These are phyloP conservation scores for Polymixis lichenea DNA, from an alignment of 2,888 invertebrate species.

Conservation along the genomic window DNA sequence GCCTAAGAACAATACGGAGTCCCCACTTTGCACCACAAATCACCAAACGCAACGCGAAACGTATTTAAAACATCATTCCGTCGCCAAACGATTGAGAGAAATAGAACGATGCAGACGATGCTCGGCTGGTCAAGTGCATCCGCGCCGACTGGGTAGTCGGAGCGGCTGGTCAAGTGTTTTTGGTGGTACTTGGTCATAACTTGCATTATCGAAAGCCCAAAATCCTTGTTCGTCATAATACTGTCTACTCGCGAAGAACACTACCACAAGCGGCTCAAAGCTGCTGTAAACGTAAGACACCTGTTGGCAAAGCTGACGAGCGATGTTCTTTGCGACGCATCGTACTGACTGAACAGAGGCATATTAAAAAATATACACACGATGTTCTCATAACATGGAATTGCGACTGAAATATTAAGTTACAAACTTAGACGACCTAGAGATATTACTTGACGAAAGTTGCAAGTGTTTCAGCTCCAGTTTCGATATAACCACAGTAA, in stretches of 20 bases:
- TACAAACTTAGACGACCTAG: not conserved
- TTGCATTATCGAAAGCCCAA: conserved; percentile 3
- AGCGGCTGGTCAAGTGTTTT: not conserved
- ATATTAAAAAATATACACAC: not conserved
- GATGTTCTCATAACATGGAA: not conserved
- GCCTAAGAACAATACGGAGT: conserved; percentile 5
- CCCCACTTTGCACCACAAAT: not conserved
- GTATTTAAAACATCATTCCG: not conserved
- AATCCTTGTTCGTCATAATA: not conserved
- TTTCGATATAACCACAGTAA: not conserved
- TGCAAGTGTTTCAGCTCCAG: conserved; percentile 1
- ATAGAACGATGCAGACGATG: not conserved
- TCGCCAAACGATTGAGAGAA: not conserved
- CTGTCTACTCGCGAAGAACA: not conserved
- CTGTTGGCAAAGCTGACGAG: not conserved
- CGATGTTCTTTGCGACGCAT: not conserved
- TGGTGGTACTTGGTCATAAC: not conserved
- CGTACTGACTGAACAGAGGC: not conserved
- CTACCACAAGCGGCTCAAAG: not conserved
- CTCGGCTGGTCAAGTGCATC: not conserved
- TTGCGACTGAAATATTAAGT: conserved; percentile 3
- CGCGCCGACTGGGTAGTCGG: not conserved
- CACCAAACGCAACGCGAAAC: not conserved
- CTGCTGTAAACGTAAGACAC: not conserved
- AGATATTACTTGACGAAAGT: not conserved